These are phyloP conservation scores for Euglossa dilemma DNA, from an alignment of 1,140 invertebrate genomes.

Conservation along the genomic window DNA sequence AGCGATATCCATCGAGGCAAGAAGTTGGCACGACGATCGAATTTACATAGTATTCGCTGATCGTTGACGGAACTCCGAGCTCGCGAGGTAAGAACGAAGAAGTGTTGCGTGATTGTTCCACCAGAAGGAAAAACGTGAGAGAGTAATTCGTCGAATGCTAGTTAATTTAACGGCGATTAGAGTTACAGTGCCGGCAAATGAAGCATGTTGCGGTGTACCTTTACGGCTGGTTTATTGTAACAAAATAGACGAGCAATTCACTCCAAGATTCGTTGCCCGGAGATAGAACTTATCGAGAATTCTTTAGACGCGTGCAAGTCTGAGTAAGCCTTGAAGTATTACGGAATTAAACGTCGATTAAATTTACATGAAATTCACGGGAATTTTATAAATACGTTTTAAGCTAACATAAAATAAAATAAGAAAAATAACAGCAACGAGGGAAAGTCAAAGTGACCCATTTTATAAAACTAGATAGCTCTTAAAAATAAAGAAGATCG, in stretches of 20 bases:
- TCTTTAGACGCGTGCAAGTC: background rate
- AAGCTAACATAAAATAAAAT: too few relatives aligned
- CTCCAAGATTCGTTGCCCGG: background rate
- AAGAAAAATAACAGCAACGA: too few relatives aligned
- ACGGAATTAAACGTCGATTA: too few relatives aligned
- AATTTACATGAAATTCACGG: too few relatives aligned
- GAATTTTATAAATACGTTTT: too few relatives aligned
- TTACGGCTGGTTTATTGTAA: background rate
- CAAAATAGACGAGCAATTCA: background rate
- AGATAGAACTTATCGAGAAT: background rate
- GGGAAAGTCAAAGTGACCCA: too few relatives aligned
- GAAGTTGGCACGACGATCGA: background rate
- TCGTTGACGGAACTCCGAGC: background rate
- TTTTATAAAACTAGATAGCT: too few relatives aligned
- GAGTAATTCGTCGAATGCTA: background rate
- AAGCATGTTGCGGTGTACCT: background rate
- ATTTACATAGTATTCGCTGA: background rate
- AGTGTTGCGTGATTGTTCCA: background rate
- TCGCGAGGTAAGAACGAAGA: background rate
- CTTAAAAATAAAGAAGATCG: too few relatives aligned
- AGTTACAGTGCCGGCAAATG: conserved; percentile 4
- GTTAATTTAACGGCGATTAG: conserved; percentile 18
- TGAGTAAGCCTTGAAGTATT: background rate
- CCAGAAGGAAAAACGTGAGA: background rate
- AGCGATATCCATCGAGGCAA: background rate